Base-by-base conservation (phyloP, 2,888 invertebrate species). In the Diarsia rubi region DNA sequence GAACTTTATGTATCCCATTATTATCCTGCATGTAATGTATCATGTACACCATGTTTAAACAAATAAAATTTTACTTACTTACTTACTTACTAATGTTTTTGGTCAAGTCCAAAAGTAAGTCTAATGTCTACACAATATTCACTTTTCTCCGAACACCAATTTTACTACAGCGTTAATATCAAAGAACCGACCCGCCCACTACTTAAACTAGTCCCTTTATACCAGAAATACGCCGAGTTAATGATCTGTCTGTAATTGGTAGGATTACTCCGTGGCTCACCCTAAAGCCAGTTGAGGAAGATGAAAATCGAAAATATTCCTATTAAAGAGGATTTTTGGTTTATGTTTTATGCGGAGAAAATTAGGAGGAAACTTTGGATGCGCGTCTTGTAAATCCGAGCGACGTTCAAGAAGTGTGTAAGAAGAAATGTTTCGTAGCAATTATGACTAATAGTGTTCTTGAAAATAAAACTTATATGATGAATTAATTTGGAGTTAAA, bases 161-260 rank as follows among this genome's bases (percentile, higher is more conserved):
- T 62, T 62, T 21, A 66, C 27, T 45, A 31, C 44, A 49, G 31
- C 68, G 54, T 76, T 59, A 71, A 42, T 75, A 67, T 69, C 44
- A 62, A 69, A 80, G 42, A 31, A 67, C 66, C 31, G 31, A 54
- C 69, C 14, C 24, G 0, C 47, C n/a, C 19, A 84, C 72, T 76
- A 76, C 64, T 84, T 79, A 73, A 64, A 52, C 73, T n/a, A 60
- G 73, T 75, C 67, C 75, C 62, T 80, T 78, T 81, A 79, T 70
- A 72, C 74, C 66, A 24, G 77, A 68, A 86, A 84, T 82, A 84
- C 75, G 78, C 64, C 75, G 21, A 84, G 83, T 87, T 89, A 90
- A 89, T 88, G 90, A 90, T 82, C 86, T 78, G 78, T 45, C 82
- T 52, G 81, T 90, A 89, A 90, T 90, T 88, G 88, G 84, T 71